phyloP scores from a whole-genome alignment of 1,140 invertebrate species.

The Nasonia giraulti region DNA sequence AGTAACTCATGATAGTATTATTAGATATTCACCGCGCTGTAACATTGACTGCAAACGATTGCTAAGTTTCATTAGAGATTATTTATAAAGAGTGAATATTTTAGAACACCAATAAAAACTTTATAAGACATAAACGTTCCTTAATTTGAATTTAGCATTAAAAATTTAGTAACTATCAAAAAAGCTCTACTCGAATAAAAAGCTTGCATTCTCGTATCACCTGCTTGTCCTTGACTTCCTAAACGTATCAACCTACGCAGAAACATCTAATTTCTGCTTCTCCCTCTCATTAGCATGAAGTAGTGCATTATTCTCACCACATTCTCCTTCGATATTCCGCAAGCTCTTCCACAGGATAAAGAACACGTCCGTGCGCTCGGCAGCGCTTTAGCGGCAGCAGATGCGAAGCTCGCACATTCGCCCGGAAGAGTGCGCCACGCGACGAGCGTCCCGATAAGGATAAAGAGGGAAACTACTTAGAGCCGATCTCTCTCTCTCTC shows the following conservation, averaged over 20 bases:
- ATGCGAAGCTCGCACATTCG: background rate
- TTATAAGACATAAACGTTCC: too few relatives aligned
- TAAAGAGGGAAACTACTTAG: slow-evolving; percentile 30
- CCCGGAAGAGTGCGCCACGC: slow-evolving; percentile 23
- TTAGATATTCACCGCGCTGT: background rate
- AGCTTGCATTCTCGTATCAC: too few relatives aligned
- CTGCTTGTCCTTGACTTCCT: too few relatives aligned
- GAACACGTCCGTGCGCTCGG: background rate
- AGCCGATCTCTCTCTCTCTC: background rate
- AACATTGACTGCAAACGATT: background rate
- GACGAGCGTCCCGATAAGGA: slow-evolving; percentile 16
- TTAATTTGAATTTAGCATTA: too few relatives aligned
- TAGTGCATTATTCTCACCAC: background rate
- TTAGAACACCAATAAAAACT: too few relatives aligned
- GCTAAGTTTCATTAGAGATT: too few relatives aligned
- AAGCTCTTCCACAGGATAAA: background rate
- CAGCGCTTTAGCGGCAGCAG: slow-evolving; percentile 4
- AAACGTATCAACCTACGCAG: background rate
- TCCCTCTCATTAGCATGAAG: background rate
- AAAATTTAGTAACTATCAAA: too few relatives aligned
- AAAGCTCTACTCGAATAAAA: too few relatives aligned
- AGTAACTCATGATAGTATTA: background rate
- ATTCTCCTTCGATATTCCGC: background rate
- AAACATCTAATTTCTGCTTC: background rate
- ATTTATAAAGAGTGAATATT: too few relatives aligned